phyloP scores from a whole-genome alignment of 1,140 invertebrate species.

The Diorhabda sublineata region DNA sequence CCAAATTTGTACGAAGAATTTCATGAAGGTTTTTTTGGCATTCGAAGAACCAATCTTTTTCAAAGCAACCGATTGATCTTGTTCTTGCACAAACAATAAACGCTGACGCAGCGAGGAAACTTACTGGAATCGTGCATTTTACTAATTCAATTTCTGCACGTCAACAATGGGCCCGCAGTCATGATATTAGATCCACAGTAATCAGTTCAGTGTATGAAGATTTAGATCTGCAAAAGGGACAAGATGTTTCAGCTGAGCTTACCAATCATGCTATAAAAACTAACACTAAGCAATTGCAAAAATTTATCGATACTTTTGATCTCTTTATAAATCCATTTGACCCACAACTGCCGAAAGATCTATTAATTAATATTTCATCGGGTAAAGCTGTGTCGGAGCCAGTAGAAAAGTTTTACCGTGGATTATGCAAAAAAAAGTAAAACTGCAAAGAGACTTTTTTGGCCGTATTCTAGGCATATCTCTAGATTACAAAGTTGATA shows the following conservation, averaged over 20 bases:
- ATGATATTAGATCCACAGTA: conserved; percentile 28
- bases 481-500: conserved; percentile 20
- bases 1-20: conserved; percentile 30
- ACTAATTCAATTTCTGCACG: conserved; percentile 4
- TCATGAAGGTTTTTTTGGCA: conserved; percentile 35
- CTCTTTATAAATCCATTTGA: conserved; percentile 30
- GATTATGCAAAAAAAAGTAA: conserved; percentile 9
- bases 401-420: conserved; percentile 26
- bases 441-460: conserved; percentile 15
- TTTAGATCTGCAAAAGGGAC: conserved; percentile 18
- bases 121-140: conserved; percentile 31
- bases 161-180: conserved; percentile 29
- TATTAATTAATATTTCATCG: conserved; percentile 33
- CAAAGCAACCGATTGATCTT: conserved; percentile 36
- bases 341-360: conserved; percentile 23
- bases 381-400: background rate
- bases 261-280: conserved; percentile 28
- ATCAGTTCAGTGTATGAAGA: conserved; percentile 26
- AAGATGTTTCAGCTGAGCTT: conserved; percentile 32
- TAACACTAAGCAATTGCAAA: conserved; percentile 25
- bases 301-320: conserved; percentile 28
- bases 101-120: conserved; percentile 31
- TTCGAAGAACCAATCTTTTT: conserved; percentile 35
- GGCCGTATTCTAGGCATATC: conserved; percentile 3
- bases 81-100: conserved; percentile 28